Evolutionary conservation across 2,888 invertebrate genomes (phyloP), one percentile per base, ranked within the genome.

Genomic region (Orchesellides sinensis): DNA sequence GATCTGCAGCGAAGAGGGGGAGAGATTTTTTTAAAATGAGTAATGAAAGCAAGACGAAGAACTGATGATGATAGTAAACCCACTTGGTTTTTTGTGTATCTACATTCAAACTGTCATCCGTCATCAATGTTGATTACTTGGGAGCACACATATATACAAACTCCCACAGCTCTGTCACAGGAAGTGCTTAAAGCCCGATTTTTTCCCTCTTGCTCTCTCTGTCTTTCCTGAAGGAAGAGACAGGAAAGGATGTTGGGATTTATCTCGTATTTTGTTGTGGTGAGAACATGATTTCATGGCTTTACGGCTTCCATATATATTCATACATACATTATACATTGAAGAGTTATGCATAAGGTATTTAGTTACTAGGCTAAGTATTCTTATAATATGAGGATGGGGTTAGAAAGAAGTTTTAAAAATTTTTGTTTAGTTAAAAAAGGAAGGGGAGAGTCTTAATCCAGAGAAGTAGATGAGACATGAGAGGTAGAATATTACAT

Each of bases 171-270:
- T n/a, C n/a, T n/a, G n/a, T n/a, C n/a, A n/a, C 69, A 78, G 78
- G 78, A 78, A 78, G 70, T 78, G 59, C 77, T 68, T 68, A 59
- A 68, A 59, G 47, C 35, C 68, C 32, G 19, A 47, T n/a, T 61
- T 52, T 49, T 69, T 35, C 54, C 56, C 21, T 69, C 54, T 54
- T 35, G 14, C 25, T 21, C 25, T 47, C 47, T 47, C 59, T n/a
- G 19, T 27, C 14, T 27, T 14, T 45, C 19, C 17, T 21, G 45
- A 6, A 12, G 12, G 65, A 65, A 65, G 45, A 21, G 27, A 12
- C 14, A 25, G 40, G 47, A 49, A 63, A 70, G 61, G 78, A 70
- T 78, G 69, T 78, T 78, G 69, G 78, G 63, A 52, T 68, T 75
- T 35, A 35, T 49, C 40, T 61, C 23, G 19, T 63, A 27, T 73